Conservation (phyloP, 2,888 invertebrate genomes). For the Deroplatys truncata region DNA sequence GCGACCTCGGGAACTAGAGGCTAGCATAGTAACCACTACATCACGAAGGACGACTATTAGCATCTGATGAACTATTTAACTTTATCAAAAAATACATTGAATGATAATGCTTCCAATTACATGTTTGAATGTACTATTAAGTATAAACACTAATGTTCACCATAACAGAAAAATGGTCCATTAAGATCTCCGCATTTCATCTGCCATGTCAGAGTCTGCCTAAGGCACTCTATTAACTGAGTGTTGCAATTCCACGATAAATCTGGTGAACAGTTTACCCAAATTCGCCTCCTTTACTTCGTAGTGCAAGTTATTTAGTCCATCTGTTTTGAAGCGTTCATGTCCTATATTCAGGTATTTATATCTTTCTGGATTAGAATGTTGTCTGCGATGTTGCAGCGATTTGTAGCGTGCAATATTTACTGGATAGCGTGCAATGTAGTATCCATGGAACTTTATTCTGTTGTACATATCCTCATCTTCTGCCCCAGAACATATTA, state of each 20-base stretch:
- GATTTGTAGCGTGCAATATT: slow-evolving; percentile 94
- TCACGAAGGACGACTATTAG: too few species aligned
- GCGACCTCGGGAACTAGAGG: too few species aligned
- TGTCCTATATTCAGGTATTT: slow-evolving; percentile 80
- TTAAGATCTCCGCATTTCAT: background rate
- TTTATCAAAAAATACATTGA: background rate
- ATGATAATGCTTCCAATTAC: background rate
- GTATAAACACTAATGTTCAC: background rate
- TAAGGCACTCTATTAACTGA: slow-evolving; percentile 65
- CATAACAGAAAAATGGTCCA: background rate
- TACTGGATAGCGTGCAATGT: slow-evolving; percentile 88
- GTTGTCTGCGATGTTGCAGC: slow-evolving; percentile 86
- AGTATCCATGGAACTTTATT: slow-evolving; percentile 69
- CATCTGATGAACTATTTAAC: background rate
- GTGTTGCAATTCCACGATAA: slow-evolving; percentile 71
- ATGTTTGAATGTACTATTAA: background rate
- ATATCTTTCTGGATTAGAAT: slow-evolving; percentile 85
- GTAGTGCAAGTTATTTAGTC: slow-evolving; percentile 80
- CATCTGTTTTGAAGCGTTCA: slow-evolving; percentile 79
- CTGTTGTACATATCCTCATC: slow-evolving; percentile 92
- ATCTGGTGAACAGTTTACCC: slow-evolving; percentile 76
- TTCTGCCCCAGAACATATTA: slow-evolving; percentile 92
- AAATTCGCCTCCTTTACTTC: slow-evolving; percentile 62
- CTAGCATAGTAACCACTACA: too few species aligned
- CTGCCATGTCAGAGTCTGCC: slow-evolving; percentile 40